These are phyloP conservation scores for Ascaphus truei DNA, from an alignment of 2,113 vertebrate species.

Conservation along the genomic window DNA sequence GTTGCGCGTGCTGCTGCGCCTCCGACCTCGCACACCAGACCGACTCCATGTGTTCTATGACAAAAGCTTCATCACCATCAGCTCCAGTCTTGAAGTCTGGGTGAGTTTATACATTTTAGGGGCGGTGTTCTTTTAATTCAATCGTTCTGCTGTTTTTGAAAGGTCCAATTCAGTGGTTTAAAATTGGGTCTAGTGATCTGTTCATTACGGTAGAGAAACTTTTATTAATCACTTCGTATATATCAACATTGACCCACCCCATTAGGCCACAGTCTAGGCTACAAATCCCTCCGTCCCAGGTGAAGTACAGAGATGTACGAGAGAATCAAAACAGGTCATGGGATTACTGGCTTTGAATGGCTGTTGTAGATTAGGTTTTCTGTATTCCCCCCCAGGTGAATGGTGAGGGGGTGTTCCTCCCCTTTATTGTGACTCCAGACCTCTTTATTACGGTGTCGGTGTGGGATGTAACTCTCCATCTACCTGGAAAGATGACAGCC, in stretches of 20 bases:
- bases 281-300: too few relatives aligned
- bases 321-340: too few relatives aligned
- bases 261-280: too few relatives aligned
- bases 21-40: neutral
- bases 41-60: neutral
- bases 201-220: neutral
- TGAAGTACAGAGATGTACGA: too few relatives aligned
- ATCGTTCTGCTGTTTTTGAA: neutral
- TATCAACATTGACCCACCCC: neutral
- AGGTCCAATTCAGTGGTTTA: too few relatives aligned
- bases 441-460: neutral
- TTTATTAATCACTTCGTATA: neutral
- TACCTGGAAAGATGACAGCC: neutral
- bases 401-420: neutral
- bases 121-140: neutral
- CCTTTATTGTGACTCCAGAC: neutral
- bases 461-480: neutral
- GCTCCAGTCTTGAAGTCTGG: neutral
- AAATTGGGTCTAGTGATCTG: too few relatives aligned
- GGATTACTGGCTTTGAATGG: too few relatives aligned
- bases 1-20: neutral
- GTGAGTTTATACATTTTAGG: neutral
- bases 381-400: neutral
- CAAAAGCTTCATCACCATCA: neutral
- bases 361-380: too few relatives aligned